Evolutionary conservation across 2,888 invertebrate species (phyloP).

Genomic region (Drosophila lacicola): DNA sequence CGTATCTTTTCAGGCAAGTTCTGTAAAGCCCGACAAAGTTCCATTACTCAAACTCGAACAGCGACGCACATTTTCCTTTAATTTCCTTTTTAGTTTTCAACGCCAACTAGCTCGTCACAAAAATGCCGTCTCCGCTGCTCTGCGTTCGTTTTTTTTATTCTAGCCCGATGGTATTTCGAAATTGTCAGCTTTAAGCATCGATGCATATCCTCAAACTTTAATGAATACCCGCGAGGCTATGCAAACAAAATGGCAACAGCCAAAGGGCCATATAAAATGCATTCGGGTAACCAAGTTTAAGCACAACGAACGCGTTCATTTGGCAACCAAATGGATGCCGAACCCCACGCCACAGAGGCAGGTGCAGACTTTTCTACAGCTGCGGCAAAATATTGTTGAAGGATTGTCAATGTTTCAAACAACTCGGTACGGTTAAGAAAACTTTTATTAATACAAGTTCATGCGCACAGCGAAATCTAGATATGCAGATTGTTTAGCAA

Average conservation of each 20-base stretch:
- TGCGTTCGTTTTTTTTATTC: background rate
- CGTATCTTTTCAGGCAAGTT: conserved; percentile 36
- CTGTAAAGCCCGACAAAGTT: conserved; percentile 53
- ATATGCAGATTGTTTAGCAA: conserved; percentile 3
- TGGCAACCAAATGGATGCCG: conserved; percentile 49
- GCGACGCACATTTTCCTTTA: conserved; percentile 77
- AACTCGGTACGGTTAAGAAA: conserved; percentile 13
- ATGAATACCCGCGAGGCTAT: conserved; percentile 69
- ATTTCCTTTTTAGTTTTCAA: conserved; percentile 68
- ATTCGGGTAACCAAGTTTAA: conserved; percentile 73
- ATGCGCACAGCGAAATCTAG: conserved; percentile 28
- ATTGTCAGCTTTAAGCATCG: conserved; percentile 65
- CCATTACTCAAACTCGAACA: conserved; percentile 73
- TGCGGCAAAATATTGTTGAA: conserved; percentile 26
- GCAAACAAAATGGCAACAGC: conserved; percentile 63
- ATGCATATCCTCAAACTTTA: conserved; percentile 55
- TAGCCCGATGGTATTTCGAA: conserved; percentile 24
- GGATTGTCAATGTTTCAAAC: conserved; percentile 42
- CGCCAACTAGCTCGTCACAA: conserved; percentile 62
- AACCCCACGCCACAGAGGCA: conserved; percentile 4
- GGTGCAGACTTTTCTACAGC: conserved; percentile 24
- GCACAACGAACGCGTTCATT: conserved; percentile 65
- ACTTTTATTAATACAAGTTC: conserved; percentile 24
- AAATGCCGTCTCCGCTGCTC: conserved; percentile 13
- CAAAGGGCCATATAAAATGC: conserved; percentile 76